Evolutionary conservation across 2,797 vertebrate species (phyloP), one percentile per base, ranked within the genome.

Genomic region (Catamblyrhynchus diadema): DNA sequence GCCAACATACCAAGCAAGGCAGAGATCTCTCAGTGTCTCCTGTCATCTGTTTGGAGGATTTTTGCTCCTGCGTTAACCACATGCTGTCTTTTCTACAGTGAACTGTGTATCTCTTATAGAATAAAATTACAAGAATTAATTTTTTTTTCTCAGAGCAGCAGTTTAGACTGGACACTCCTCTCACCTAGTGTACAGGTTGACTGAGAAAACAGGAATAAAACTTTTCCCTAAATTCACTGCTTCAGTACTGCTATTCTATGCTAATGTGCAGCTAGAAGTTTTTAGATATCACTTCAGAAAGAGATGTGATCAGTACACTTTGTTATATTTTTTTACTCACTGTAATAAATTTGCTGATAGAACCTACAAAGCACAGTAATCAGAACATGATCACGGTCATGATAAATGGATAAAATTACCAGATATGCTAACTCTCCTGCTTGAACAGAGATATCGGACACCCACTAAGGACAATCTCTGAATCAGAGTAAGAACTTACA

Each of bases 401-500:
- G 13, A 35, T 47, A 79, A 78, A 56, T 51, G 14, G 12, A 60
- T 12, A 85, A 50, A 86, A 62, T 18, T 14, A 27, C 14, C 12
- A 66, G 35, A 27, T 7, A 23, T 39, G 44, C 5, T 42, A 67
- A 71, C 41, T 50, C 56, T 77, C 2, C 13, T 51, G 41, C 21
- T 69, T 60, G 18, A 75, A 65, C 3, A 75, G 39, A 50, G 14
- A 41, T 53, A 78, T 5, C 17, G 61, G 22, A 17, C n/a, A 30
- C 25, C 73, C 39, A 48, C 11, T 62, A 37, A 80, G 4, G 22
- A 45, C 22, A 74, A 47, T 59, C 13, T 64, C 45, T 45, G 53
- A 87, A 65, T 60, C 20, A 78, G 42, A 54, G 14, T 54, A 57
- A 78, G 33, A 69, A 93, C 97, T 97, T 94, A 97, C 96, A 10